Evolutionary conservation across 2,888 invertebrate genomes (phyloP), one percentile per base, ranked within the genome.

Genomic region (Thecophora atra): DNA sequence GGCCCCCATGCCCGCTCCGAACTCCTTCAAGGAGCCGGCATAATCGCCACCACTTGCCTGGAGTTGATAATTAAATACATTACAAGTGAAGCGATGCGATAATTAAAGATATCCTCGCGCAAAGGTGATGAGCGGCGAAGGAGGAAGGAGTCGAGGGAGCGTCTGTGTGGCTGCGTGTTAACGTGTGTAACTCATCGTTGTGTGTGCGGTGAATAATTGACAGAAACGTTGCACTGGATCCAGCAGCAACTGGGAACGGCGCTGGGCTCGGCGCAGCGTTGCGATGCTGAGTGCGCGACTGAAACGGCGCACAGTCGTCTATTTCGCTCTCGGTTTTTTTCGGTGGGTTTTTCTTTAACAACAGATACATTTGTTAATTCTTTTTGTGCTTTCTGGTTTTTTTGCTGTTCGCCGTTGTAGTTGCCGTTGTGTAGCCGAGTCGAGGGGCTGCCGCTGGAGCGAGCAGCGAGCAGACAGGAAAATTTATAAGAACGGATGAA

Each of bases 331-430:
- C n/a, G n/a, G n/a, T n/a, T n/a, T 72, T 68, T 71, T 74, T 71
- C 56, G 67, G 60, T 60, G 51, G 58, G 24, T 56, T 74, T 74
- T 70, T 75, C 56, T 58, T 69, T 44, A 65, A 76, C 76, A 74
- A 74, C 74, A 73, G 74, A 76, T 77, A 83, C 82, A 83, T 83
- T 83, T 83, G 83, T 83, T 47, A 60, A 26, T 28, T 69, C 82
- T 83, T 83, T 81, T 81, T 82, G n/a, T 82, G 83, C 82, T 79
- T 79, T 72, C 70, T 74, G 81, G 79, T 72, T 68, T 73, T 80
- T 79, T 81, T 80, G 80, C 79, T 81, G 81, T 82, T 82, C 73
- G 76, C 73, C 72, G 77, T 73, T 72, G 75, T 70, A 70, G 54
- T 73, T 76, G 77, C 72, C 74, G 75, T 72, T 70, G 30, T 51